phyloP scores from a whole-genome alignment of 2,888 invertebrate species.

The Boloria selene region DNA sequence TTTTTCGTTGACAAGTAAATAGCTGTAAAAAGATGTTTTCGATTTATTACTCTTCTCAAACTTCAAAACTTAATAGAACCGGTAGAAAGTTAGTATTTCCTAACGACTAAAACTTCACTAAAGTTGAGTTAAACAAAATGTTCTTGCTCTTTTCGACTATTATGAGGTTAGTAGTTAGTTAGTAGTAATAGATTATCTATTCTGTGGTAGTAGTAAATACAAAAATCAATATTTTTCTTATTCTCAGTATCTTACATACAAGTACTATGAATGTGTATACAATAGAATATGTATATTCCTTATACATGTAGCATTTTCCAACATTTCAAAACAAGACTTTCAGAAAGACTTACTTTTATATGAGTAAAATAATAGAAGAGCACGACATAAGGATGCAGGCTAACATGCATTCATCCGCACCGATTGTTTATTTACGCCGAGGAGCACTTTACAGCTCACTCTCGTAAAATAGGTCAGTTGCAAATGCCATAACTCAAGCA shows the following conservation, averaged over 20 bases:
- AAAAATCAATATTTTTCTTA: too few relatives aligned
- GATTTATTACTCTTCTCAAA: slow-evolving; percentile 8
- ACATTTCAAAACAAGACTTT: neutral
- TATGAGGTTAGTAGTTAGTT: slow-evolving; percentile 7
- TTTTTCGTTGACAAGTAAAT: slow-evolving; percentile 7
- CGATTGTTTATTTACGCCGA: slow-evolving; percentile 21
- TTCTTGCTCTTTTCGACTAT: slow-evolving; percentile 9
- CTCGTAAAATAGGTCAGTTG: slow-evolving; percentile 23
- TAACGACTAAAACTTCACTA: slow-evolving; percentile 21
- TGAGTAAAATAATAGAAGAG: slow-evolving; percentile 9
- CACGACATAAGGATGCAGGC: slow-evolving; percentile 12
- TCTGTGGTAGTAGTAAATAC: too few relatives aligned
- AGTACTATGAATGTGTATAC: too few relatives aligned
- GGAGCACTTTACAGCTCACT: slow-evolving; percentile 9
- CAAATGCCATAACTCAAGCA: slow-evolving; percentile 18
- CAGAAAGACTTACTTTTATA: slow-evolving; percentile 1
- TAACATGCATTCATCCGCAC: slow-evolving; percentile 20
- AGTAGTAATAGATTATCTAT: too few relatives aligned
- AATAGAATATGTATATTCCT: neutral
- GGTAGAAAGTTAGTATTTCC: slow-evolving; percentile 16
- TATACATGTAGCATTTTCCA: neutral
- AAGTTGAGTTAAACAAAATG: slow-evolving; percentile 19
- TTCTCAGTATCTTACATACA: too few relatives aligned
- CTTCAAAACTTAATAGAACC: slow-evolving; percentile 8
- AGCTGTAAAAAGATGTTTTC: neutral